Evolutionary conservation across 1,140 invertebrate species (phyloP), one percentile per base, ranked within the genome.

Genomic region (Protaetia brevitarsis): DNA sequence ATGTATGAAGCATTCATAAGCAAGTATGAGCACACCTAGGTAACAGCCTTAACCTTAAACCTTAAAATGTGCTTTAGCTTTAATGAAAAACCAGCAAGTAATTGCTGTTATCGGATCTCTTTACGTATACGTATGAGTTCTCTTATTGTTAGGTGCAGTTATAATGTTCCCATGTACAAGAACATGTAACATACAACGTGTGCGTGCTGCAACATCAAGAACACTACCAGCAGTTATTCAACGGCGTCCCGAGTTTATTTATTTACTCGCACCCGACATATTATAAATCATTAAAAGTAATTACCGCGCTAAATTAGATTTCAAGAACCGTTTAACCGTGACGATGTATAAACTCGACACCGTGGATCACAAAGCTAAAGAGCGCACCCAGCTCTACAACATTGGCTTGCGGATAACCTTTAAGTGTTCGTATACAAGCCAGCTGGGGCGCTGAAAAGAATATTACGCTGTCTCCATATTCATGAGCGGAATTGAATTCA

Each of bases 261-360:
- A 51, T 51, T 51, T 51, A 51, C 13, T 51, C 41, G 41, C 41
- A 23, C 19, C 19, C 0, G 41, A 23, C 41, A 51, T 51, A 51
- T 51, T 51, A 51, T 51, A 51, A 51, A 51, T 51, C 41, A 51
- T 51, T 51, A 51, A 51, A 51, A 51, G 41, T 51, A 51, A 51
- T 51, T 51, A 51, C 41, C 41, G 41, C 19, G 19, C 10, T 51
- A 51, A 51, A 51, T 51, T 51, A 51, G 41, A 51, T 51, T 51
- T 51, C 41, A 51, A 45, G 41, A 51, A 11, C 41, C 41, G 26
- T 51, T 26, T 51, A 51, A 23, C 41, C 41, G 41, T 51, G 16
- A 51, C 41, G 41, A 21, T 51, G 11, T 51, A 51, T 23, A 51
- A 51, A 19, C 19, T 51, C 41, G 26, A 51, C 41, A 51, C 41